Evolutionary conservation across 2,888 invertebrate genomes (phyloP).

Genomic region (Chymomyza procnemis): DNA sequence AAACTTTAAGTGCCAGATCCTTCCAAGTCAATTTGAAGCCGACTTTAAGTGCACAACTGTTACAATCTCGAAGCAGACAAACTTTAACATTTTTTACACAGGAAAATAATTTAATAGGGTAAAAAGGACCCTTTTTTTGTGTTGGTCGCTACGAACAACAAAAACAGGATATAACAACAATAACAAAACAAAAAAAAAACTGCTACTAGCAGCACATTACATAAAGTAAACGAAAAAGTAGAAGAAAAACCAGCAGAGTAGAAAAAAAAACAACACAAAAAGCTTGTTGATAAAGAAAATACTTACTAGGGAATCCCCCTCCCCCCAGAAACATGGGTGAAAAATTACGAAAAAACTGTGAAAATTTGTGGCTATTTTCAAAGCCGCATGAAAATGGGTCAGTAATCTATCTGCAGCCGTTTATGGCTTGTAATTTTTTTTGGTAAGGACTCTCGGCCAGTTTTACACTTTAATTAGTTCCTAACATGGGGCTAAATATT

Average conservation of each 20-base stretch:
- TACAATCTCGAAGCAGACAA: neutral
- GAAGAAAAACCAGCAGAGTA: constrained; percentile 17
- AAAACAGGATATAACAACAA: too few species aligned
- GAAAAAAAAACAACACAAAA: constrained; percentile 7
- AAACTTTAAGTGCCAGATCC: constrained; percentile 49
- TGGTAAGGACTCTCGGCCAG: neutral
- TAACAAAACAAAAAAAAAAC: constrained; percentile 60
- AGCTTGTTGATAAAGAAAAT: neutral
- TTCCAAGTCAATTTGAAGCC: neutral
- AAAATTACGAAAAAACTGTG: constrained; percentile 44
- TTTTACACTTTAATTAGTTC: constrained; percentile 11
- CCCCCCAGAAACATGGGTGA: constrained; percentile 17
- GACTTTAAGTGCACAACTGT: neutral
- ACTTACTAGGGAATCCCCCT: neutral
- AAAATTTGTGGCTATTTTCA: constrained; percentile 48
- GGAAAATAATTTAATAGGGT: constrained; percentile 60
- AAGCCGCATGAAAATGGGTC: constrained; percentile 29
- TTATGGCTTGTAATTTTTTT: constrained; percentile 20
- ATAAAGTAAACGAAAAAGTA: constrained; percentile 40
- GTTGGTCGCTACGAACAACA: neutral
- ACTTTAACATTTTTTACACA: constrained; percentile 2
- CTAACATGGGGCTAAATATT: constrained; percentile 14
- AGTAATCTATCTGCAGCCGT: constrained; percentile 9
- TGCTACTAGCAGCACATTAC: constrained; percentile 57
- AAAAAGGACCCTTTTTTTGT: constrained; percentile 51